These are phyloP conservation scores for Lamprologus tigripictilis DNA, from an alignment of 2,113 vertebrate genomes.

Conservation along the genomic window DNA sequence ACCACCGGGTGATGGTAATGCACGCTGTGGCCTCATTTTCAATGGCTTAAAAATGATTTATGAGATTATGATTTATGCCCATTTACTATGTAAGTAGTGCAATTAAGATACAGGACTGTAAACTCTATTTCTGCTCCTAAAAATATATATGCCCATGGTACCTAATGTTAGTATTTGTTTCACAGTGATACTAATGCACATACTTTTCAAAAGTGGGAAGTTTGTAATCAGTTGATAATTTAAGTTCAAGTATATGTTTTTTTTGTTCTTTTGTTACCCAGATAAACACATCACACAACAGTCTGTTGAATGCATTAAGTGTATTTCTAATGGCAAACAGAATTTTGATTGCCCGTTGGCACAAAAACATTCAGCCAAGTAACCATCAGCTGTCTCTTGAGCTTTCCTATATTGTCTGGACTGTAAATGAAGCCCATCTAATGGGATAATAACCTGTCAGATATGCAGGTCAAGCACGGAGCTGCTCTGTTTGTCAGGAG, in stretches of 20 bases:
- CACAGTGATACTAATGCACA: background rate
- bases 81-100: background rate
- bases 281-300: background rate
- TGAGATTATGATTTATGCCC: background rate
- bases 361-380: background rate
- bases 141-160: background rate
- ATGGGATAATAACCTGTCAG: constrained; percentile 29
- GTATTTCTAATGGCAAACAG: background rate
- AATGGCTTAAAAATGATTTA: constrained; percentile 21
- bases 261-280: background rate
- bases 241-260: background rate
- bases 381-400: background rate
- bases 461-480: constrained; percentile 21
- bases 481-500: constrained; percentile 17
- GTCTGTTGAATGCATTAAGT: background rate
- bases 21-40: background rate
- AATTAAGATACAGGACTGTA: background rate
- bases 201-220: background rate
- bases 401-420: constrained; percentile 11
- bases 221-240: fast-evolving
- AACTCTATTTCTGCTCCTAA: background rate
- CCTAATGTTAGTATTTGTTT: background rate
- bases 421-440: constrained; percentile 39
- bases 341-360: background rate
- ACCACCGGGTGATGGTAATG: background rate